These are phyloP conservation scores for Genyomyrus donnyi DNA, from an alignment of 2,113 vertebrate species.

Conservation along the genomic window DNA sequence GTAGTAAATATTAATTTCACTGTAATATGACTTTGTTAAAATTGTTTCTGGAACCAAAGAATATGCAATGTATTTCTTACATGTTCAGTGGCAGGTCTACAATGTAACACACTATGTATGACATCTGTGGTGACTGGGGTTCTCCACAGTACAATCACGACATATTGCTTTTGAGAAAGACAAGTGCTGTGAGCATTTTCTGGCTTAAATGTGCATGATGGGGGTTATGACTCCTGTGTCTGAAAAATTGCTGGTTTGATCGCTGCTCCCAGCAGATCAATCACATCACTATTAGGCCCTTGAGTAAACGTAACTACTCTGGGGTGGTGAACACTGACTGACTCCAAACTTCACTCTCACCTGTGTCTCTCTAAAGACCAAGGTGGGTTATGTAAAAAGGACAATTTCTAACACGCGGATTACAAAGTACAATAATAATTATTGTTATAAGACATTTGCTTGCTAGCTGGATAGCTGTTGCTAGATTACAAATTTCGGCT, in stretches of 20 bases:
- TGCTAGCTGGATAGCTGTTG: neutral
- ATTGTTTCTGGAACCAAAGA: neutral
- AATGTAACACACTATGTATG: neutral
- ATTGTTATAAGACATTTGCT: neutral
- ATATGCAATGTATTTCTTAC: neutral
- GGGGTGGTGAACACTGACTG: neutral
- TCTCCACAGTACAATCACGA: neutral
- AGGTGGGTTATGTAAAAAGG: neutral
- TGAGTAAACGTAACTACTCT: neutral
- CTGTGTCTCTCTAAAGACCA: neutral
- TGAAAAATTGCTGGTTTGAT: neutral
- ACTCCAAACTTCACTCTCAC: neutral
- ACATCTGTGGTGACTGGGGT: neutral
- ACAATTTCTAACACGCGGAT: neutral
- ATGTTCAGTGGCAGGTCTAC: neutral
- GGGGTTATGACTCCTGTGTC: neutral
- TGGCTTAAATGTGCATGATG: neutral
- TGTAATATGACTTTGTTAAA: neutral
- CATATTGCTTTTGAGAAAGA: neutral
- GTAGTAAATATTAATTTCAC: neutral
- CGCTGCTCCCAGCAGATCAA: neutral
- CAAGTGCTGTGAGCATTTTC: neutral
- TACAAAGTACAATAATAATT: neutral
- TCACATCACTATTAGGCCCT: neutral
- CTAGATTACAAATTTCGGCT: neutral